Percentiles rank a stretch among this genome's conserved stretches.
Conservation (phyloP, 2,113 vertebrate genomes). For the Dromaius novaehollandiae region DNA sequence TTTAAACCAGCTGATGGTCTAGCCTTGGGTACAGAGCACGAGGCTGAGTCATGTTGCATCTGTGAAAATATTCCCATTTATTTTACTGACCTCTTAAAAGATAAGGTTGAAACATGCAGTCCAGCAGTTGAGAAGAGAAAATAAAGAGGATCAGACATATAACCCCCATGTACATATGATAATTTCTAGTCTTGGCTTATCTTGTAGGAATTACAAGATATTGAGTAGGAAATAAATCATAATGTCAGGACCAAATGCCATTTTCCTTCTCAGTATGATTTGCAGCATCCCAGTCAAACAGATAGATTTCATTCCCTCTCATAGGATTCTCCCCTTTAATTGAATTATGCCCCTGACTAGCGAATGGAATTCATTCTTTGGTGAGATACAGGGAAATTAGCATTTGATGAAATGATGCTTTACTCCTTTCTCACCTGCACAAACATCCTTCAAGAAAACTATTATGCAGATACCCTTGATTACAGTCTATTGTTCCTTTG, state of each 20-base stretch:
- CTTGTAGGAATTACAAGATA: conserved; percentile 65
- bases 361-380: neutral
- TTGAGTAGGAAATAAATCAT: conserved; percentile 66
- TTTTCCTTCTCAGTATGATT: conserved; percentile 14
- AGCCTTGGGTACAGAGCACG: neutral
- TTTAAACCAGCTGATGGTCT: neutral
- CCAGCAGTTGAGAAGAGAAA: neutral
- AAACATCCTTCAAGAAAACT: conserved; percentile 46
- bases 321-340: conserved; percentile 23
- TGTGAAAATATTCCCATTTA: neutral
- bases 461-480: conserved; percentile 52
- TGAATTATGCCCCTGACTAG: conserved; percentile 34
- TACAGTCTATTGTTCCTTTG: conserved; percentile 35
- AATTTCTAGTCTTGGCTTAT: conserved; percentile 59
- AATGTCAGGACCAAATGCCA: conserved; percentile 39
- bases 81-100: conserved; percentile 7
- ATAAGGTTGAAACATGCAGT: neutral
- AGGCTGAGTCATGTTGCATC: neutral
- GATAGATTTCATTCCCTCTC: neutral
- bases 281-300: neutral
- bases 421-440: conserved; percentile 33
- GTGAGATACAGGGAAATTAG: conserved; percentile 41
- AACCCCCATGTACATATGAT: neutral
- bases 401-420: conserved; percentile 56
- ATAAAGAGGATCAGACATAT: neutral